Evolutionary conservation across 2,888 invertebrate genomes (phyloP).

Genomic region (Nomada goodeniana): DNA sequence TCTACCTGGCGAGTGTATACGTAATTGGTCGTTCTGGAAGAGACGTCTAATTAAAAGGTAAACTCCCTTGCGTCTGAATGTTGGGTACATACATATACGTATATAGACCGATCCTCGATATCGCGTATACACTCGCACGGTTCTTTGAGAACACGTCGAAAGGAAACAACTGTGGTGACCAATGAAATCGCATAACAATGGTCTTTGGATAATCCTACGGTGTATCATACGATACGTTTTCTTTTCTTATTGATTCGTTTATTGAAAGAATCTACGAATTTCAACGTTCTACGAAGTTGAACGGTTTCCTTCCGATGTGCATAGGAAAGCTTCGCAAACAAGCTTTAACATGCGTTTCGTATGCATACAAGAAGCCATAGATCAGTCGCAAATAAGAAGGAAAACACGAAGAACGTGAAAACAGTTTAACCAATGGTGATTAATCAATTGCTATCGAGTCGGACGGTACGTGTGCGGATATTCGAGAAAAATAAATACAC

Average conservation of each 20-base stretch:
- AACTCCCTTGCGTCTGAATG: slow-evolving; percentile 41
- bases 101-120: slow-evolving; percentile 20
- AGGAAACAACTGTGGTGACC: slow-evolving; percentile 20
- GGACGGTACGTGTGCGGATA: slow-evolving; percentile 13
- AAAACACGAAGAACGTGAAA: slow-evolving; percentile 20
- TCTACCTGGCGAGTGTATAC: slow-evolving; percentile 60
- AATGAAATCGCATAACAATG: not conserved
- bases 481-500: slow-evolving; percentile 24
- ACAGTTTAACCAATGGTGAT: slow-evolving; percentile 21
- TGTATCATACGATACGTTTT: too few relatives aligned
- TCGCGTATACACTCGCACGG: slow-evolving; percentile 45
- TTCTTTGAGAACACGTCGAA: slow-evolving; percentile 19
- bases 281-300: not conserved
- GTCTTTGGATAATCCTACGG: not conserved
- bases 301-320: slow-evolving; percentile 16
- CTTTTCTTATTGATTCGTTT: too few relatives aligned
- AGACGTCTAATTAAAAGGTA: slow-evolving; percentile 48
- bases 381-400: slow-evolving; percentile 25
- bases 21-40: slow-evolving; percentile 55
- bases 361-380: slow-evolving; percentile 40
- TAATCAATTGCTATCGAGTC: slow-evolving; percentile 23
- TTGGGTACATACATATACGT: slow-evolving; percentile 7
- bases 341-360: slow-evolving; percentile 54
- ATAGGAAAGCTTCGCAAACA: slow-evolving; percentile 5
- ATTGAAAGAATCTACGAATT: too few relatives aligned